These are phyloP conservation scores for Cyaniris semiargus DNA, from an alignment of 2,888 invertebrate genomes.

Conservation along the genomic window DNA sequence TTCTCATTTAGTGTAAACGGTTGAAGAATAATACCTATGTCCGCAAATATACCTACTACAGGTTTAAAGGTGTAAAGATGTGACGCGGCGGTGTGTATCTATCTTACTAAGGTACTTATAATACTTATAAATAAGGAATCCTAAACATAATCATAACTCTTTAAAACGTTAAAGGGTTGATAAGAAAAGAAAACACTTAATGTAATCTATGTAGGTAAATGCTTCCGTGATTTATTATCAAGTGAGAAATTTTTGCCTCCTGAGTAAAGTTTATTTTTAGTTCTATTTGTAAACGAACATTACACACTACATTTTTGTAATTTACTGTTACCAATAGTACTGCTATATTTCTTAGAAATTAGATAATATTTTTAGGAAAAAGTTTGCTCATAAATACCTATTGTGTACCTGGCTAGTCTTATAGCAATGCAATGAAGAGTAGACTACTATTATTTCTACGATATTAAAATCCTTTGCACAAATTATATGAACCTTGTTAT, in stretches of 20 bases:
- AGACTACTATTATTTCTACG: neutral
- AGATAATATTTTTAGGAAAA: neutral
- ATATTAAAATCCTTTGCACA: neutral
- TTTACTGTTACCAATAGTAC: neutral
- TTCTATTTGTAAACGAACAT: neutral
- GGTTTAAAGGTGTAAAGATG: neutral
- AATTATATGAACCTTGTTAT: neutral
- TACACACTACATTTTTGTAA: neutral
- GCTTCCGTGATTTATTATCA: conserved; percentile 18
- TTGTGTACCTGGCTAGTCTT: neutral
- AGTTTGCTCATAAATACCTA: neutral
- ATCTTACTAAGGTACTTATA: neutral
- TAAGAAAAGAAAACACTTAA: conserved; percentile 20
- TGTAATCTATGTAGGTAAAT: conserved; percentile 8
- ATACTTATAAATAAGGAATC: neutral
- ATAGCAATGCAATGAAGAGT: too few species aligned
- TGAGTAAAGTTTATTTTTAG: conserved; percentile 18
- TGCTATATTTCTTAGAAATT: neutral
- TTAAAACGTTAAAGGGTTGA: neutral
- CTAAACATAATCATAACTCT: neutral
- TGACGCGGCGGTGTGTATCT: too few species aligned
- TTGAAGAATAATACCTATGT: too few species aligned
- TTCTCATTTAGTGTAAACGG: too few species aligned
- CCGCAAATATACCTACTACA: too few species aligned
- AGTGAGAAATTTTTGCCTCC: conserved; percentile 22